These are phyloP conservation scores for Eupithecia abbreviata DNA, from an alignment of 2,888 invertebrate genomes.

Conservation along the genomic window DNA sequence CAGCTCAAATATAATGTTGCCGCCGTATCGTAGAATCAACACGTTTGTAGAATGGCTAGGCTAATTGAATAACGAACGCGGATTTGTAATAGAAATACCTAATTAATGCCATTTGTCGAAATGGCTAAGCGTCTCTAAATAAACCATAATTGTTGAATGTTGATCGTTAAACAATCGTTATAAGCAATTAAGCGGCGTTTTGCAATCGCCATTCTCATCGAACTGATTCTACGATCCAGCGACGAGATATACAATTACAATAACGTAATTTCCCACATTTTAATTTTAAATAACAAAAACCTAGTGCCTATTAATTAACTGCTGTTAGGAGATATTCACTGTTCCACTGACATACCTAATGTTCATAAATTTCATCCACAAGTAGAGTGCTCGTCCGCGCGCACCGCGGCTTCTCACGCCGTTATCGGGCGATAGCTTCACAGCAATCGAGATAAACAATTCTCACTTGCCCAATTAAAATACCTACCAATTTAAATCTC, in stretches of 20 bases:
- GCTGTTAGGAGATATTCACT: neutral
- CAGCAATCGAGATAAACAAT: constrained; percentile 7
- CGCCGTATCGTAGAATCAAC: too few species aligned
- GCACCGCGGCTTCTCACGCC: neutral
- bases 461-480: constrained; percentile 26
- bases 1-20: neutral
- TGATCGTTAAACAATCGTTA: too few species aligned
- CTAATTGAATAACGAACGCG: too few species aligned
- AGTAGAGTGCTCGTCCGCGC: neutral
- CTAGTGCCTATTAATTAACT: neutral
- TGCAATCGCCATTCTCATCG: too few species aligned
- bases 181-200: too few species aligned
- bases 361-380: neutral
- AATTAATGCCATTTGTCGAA: too few species aligned
- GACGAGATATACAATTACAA: too few species aligned
- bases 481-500: constrained; percentile 14
- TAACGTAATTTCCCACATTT: neutral
- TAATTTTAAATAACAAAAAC: neutral
- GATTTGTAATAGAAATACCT: too few species aligned
- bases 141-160: too few species aligned
- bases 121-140: too few species aligned
- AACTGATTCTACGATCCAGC: too few species aligned
- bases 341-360: neutral
- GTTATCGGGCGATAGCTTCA: neutral
- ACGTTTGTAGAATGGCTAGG: too few species aligned